Base-by-base conservation (phyloP, 2,113 vertebrate genomes). In the Aleadryas rufinucha region DNA sequence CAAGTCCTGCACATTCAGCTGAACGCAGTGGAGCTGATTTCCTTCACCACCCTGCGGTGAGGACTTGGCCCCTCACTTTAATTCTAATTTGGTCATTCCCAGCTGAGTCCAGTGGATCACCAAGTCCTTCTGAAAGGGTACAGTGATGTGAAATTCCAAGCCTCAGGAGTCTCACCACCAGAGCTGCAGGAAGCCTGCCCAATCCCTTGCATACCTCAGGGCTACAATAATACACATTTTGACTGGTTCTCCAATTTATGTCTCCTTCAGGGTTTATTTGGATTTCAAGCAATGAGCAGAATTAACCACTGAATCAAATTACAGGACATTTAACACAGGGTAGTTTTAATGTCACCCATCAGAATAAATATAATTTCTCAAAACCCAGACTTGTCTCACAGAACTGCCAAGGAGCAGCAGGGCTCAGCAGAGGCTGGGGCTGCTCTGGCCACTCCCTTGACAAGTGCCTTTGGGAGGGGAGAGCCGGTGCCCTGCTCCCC, bases 401-500 rank as follows among this genome's bases (percentile, higher is more conserved):
- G 39, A 5, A 4, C 3, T 39, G 37, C 63, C 33, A 10, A 7
- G 35, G 49, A 59, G 59, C 68, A 74, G 77, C 44, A 45, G 69
- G 60, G 77, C 60, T 33, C 37, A 52, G 52, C 37, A 27, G 2
- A 4, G 68, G 5, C 76, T 50, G 21, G 2, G 41, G 49, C 57
- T 64, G 65, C 65, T 10, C 56, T 47, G 84, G 30, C 7, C 15
- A 9, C 8, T 35, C 8, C 42, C 39, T 26, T 3, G 8, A 0
- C 27, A 23, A 16, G 68, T 17, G 22, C 10, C 50, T 16, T 11
- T 20, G 60, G 30, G 33, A 33, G 39, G 37, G 15, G 20, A 20
- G 7, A 8, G 26, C 9, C 0, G 0, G 0, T 10, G 42, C 17
- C 17, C 37, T 59, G 21, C 45, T 68, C 37, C 44, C 71, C 7